Evolutionary conservation across 2,113 vertebrate genomes (phyloP).

Genomic region (Ceyx margarethae): DNA sequence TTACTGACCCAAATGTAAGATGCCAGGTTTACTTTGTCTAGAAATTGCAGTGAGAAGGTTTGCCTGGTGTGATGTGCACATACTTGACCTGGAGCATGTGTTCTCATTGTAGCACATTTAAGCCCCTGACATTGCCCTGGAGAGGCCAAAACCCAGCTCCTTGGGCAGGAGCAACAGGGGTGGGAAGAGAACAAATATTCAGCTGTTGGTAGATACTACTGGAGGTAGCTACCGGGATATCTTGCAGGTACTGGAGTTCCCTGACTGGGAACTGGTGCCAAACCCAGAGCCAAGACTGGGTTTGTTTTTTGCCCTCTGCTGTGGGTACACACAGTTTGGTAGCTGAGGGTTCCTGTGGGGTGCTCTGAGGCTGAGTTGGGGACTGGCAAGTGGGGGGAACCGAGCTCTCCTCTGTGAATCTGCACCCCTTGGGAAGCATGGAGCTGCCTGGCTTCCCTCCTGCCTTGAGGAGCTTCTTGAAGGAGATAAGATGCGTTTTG

Average conservation of each 20-base stretch:
- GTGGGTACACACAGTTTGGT: accelerated
- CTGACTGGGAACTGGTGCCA: accelerated
- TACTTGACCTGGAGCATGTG: accelerated
- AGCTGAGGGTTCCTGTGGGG: accelerated
- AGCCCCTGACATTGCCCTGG: accelerated
- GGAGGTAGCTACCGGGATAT: accelerated
- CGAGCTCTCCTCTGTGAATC: accelerated
- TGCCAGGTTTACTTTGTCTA: neutral
- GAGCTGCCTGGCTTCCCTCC: too few species aligned
- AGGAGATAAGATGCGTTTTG: neutral
- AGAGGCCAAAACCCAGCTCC: neutral
- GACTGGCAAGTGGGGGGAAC: neutral
- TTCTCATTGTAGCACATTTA: neutral
- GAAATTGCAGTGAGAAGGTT: accelerated
- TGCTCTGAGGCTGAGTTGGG: neutral
- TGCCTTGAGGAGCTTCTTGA: neutral
- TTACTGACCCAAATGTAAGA: accelerated
- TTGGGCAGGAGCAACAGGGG: accelerated
- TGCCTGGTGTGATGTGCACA: accelerated
- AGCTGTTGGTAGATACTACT: neutral
- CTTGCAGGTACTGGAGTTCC: neutral
- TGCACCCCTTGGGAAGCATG: accelerated
- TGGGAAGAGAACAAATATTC: accelerated
- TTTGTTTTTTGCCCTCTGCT: neutral
- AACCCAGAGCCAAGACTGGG: accelerated